Evolutionary conservation across 2,888 invertebrate genomes (phyloP).

Genomic region (Pelosia muscerda): DNA sequence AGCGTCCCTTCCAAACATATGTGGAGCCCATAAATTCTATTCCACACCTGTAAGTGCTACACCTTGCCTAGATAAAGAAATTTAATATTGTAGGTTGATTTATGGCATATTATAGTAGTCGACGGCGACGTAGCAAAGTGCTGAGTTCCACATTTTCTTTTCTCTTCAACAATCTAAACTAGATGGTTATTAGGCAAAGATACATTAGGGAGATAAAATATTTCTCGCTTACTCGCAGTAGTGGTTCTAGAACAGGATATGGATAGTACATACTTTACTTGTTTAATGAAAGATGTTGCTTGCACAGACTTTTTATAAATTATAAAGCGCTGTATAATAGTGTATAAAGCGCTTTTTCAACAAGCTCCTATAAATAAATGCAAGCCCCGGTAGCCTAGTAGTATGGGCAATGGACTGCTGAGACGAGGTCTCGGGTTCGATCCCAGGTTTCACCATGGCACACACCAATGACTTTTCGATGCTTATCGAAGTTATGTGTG

Average conservation of each 20-base stretch:
- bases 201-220: not conserved
- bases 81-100: constrained; percentile 74
- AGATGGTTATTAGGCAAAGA: not conserved
- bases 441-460: too few relatives aligned
- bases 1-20: constrained; percentile 73
- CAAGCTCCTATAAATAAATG: too few relatives aligned
- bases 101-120: constrained; percentile 52
- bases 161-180: constrained; percentile 3
- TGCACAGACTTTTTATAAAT: not conserved
- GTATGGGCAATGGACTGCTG: too few relatives aligned
- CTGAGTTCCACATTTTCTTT: not conserved
- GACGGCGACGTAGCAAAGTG: constrained; percentile 12
- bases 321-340: not conserved
- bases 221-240: not conserved
- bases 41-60: constrained; percentile 80
- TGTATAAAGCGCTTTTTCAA: too few relatives aligned
- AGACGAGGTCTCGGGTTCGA: too few relatives aligned
- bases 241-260: not conserved
- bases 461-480: too few relatives aligned
- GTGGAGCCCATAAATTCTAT: constrained; percentile 76
- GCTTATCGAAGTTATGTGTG: too few relatives aligned
- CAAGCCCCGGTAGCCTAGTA: too few relatives aligned
- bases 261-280: not conserved
- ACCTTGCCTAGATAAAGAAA: constrained; percentile 79
- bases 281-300: not conserved